Percentiles rank a stretch among this genome's conserved stretches.
Conservation (phyloP, 2,888 invertebrate genomes). For the Phyto melanocephala region DNA sequence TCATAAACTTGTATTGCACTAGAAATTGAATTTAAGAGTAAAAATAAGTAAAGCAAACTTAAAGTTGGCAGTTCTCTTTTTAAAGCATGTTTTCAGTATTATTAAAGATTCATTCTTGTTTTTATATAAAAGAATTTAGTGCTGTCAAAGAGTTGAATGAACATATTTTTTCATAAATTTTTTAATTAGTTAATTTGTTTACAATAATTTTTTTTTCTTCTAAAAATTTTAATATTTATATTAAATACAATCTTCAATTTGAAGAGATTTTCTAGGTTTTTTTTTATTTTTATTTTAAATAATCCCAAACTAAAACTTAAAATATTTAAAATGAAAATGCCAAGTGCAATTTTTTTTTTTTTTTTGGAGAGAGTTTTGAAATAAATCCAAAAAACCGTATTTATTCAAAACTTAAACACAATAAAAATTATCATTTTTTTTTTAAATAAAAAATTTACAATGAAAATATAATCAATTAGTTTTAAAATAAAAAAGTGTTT, state of each 20-base stretch:
- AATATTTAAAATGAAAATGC: conserved; percentile 63
- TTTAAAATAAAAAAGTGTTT: conserved; percentile 12
- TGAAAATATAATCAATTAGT: conserved; percentile 9
- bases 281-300: not conserved
- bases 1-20: no score
- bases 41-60: no score
- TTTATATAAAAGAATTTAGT: no score
- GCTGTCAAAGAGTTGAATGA: no score
- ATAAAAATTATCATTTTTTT: conserved; percentile 66
- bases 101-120: no score
- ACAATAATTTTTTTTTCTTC: conserved; percentile 66
- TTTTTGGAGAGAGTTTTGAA: conserved; percentile 72
- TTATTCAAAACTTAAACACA: conserved; percentile 77
- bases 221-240: conserved; percentile 32
- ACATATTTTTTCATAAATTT: no score
- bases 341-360: conserved; percentile 33
- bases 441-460: conserved; percentile 52
- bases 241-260: conserved; percentile 61
- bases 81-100: no score
- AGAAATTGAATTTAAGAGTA: no score
- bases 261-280: conserved; percentile 48
- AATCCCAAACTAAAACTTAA: conserved; percentile 2
- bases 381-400: conserved; percentile 78
- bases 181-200: conserved; percentile 43
- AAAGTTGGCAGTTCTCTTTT: no score